Evolutionary conservation across 2,888 invertebrate species (phyloP).

Genomic region (Petrolisthes manimaculis): DNA sequence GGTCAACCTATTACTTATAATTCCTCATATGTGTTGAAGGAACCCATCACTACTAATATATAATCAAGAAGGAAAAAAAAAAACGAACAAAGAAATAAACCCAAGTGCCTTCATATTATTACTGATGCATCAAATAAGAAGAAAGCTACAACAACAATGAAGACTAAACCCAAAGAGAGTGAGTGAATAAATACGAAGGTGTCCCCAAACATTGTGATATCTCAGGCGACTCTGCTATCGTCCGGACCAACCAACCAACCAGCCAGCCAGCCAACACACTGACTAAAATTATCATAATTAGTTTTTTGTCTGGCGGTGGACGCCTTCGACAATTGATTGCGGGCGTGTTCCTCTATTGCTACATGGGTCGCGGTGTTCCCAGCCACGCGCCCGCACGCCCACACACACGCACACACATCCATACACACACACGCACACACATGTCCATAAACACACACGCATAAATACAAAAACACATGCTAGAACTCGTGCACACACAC

Average conservation of each 20-base stretch:
- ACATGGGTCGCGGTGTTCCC: conserved; percentile 22
- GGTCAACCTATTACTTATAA: no score
- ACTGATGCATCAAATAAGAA: no score
- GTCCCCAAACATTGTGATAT: conserved; percentile 16
- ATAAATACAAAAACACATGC: not conserved
- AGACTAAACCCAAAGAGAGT: no score
- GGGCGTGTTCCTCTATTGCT: conserved; percentile 37
- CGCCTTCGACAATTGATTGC: conserved; percentile 41
- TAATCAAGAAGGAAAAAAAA: no score
- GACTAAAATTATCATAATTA: conserved; percentile 41
- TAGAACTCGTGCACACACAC: not conserved
- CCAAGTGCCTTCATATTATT: no score
- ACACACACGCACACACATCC: no score
- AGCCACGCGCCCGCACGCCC: conserved; percentile 8
- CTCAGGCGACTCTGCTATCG: conserved; percentile 16
- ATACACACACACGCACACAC: not conserved
- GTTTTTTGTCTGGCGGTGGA: conserved; percentile 33
- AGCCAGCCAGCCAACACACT: conserved; percentile 27
- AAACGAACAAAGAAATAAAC: no score
- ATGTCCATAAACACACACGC: not conserved
- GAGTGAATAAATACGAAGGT: not conserved
- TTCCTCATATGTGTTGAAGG: no score
- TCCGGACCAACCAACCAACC: not conserved
- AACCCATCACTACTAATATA: no score
- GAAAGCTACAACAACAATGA: no score